Base-by-base conservation (phyloP, 1,140 invertebrate species). In the Drosophila funebris region DNA sequence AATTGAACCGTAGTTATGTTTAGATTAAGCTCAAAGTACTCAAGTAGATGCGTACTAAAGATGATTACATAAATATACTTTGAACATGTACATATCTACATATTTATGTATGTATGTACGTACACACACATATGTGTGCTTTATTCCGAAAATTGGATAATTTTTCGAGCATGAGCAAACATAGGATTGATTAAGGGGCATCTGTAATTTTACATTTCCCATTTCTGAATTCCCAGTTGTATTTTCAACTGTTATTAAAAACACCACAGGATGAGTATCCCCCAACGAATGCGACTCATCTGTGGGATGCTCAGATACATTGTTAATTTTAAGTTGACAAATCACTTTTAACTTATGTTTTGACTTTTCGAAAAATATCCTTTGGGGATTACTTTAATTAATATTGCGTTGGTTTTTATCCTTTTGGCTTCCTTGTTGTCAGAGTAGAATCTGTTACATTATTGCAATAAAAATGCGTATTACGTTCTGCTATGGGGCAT, bases 331-430 rank as follows among this genome's bases (percentile, higher is more conserved):
- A 60, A 68, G 73, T 76, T 78, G 73, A 78, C 76, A 78, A 81
- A 81, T 81, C 43, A 58, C 63, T 79, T 68, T 61, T 48, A 79
- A 53, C 76, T 73, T 81, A 72, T 79, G 76, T 60, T 81, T 79
- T 76, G 73, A 76, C 63, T 76, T 79, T 64, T 73, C 37, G n/a
- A 63, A 24, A 13, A 58, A 29, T 24, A 46, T 73, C 71, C 61
- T 66, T 64, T 14, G 63, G 70, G 76, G 24, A 63, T 71, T 60
- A 16, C 64, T 73, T 78, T 69, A 78, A 76, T 78, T 76, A 76
- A 69, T 68, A 73, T 67, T 71, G 53, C 18, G 54, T 56, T 43
- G 29, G 43, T 41, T 36, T 18, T 29, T 14, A 50, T 27, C 1
- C 48, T 14, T 29, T 14, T 36, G 5, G 9, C 41, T 44, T 41